Evolutionary conservation across 2,888 invertebrate genomes (phyloP).

Genomic region (Zhuqinia jingwanae): DNA sequence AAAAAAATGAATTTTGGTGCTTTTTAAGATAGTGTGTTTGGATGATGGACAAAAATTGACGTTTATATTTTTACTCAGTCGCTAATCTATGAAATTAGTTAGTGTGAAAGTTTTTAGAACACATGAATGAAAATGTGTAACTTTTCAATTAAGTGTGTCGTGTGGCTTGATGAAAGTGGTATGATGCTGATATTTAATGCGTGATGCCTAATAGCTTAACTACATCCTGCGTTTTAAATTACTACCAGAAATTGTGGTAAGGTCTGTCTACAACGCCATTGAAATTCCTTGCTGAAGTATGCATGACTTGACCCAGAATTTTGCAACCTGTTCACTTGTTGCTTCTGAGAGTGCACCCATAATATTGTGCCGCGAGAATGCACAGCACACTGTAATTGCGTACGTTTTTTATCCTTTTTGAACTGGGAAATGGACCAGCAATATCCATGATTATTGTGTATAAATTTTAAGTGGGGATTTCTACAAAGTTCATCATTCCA

Average conservation of each 20-base stretch:
- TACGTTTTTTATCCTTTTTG: slow-evolving; percentile 55
- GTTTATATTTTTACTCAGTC: no score
- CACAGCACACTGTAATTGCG: slow-evolving; percentile 29
- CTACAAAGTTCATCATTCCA: slow-evolving; percentile 3
- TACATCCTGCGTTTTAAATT: slow-evolving; percentile 2
- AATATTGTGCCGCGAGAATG: slow-evolving; percentile 3
- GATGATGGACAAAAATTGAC: no score
- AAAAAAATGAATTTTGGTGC: no score
- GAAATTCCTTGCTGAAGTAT: slow-evolving; percentile 51
- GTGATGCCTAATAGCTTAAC: slow-evolving; percentile 3
- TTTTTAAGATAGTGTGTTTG: no score
- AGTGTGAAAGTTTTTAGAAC: no score
- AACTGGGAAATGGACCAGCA: slow-evolving; percentile 35
- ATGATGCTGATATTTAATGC: not conserved
- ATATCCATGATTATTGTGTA: slow-evolving; percentile 46
- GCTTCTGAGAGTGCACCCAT: slow-evolving; percentile 53
- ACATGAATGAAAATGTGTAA: slow-evolving; percentile 1
- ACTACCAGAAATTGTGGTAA: slow-evolving; percentile 66
- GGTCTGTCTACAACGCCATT: slow-evolving; percentile 57
- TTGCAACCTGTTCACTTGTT: slow-evolving; percentile 52
- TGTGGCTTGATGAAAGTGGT: not conserved
- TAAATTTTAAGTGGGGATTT: slow-evolving; percentile 26
- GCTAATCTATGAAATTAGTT: no score
- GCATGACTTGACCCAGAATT: slow-evolving; percentile 62
- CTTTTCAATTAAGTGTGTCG: not conserved